Base-by-base conservation (phyloP, 2,797 vertebrate species). In the Moxostoma hubbsi region DNA sequence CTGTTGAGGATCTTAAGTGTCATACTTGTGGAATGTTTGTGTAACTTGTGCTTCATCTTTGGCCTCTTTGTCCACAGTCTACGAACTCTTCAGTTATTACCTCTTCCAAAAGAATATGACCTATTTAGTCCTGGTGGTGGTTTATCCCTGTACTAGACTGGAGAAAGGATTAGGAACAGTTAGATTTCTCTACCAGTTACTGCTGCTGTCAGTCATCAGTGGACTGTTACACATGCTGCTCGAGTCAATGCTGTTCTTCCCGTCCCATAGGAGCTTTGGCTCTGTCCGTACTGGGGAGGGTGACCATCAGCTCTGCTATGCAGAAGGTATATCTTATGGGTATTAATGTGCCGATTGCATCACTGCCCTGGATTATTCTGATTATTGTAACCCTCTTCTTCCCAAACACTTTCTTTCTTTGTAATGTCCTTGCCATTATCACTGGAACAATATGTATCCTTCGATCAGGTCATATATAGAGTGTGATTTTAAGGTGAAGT, bases 371-470 rank as follows among this genome's bases (percentile, higher is more conserved):
- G 89, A 68, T 89, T 6, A 18, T 88, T 11, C 65, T 88, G 11
- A 51, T 86, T 2, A 47, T 85, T 9, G 43, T 86, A 49, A 79
- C 81, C 0, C 65, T 89, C 4, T 13, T 86, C n/a, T 57, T 87
- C 55, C 87, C 87, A 10, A 73, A 85, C 46, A 80, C 80, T 0
- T 75, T 70, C 50, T 83, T 90, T 24, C 77, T 90, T 47, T 89
- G 87, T 61, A 86, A 88, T 13, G 50, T 80, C 11, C 9, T 86
- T 36, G 86, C 85, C 8, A 78, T 89, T 45, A 1, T 83, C 5
- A 79, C 77, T 13, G 87, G 89, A 54, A 75, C 82, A 55, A 68
- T 86, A 36, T 84, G 89, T 90, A 90, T 90, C 89, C 87, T 87
- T 36, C 36, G 4, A 36, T 36, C 36, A 36, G 36, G 36, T 36